These are phyloP conservation scores for Thyatira batis DNA, from an alignment of 2,888 invertebrate species.

Conservation along the genomic window DNA sequence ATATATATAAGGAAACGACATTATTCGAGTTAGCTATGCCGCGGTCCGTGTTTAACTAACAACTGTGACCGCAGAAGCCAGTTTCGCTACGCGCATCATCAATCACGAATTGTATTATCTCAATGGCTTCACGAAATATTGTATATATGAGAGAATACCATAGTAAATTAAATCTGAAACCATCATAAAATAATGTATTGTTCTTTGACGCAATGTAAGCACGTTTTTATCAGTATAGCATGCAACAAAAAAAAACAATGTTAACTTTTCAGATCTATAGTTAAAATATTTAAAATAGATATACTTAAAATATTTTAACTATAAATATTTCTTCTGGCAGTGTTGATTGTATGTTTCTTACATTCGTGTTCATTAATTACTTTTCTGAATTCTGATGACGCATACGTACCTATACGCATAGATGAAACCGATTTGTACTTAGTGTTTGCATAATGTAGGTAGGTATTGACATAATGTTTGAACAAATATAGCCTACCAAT, in stretches of 20 bases:
- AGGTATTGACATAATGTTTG: too few relatives aligned
- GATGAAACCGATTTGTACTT: too few relatives aligned
- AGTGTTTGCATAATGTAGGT: too few relatives aligned
- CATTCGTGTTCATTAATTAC: too few relatives aligned
- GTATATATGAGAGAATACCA: background rate
- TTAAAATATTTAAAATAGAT: background rate
- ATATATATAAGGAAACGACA: constrained; percentile 23
- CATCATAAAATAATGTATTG: background rate
- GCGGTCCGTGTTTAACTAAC: constrained; percentile 25
- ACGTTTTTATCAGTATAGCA: background rate
- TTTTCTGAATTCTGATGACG: too few relatives aligned
- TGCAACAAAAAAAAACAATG: background rate
- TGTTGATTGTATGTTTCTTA: too few relatives aligned
- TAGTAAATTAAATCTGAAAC: background rate
- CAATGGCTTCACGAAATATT: constrained; percentile 10
- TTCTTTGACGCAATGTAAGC: background rate
- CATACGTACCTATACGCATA: too few relatives aligned
- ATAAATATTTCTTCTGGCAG: too few relatives aligned
- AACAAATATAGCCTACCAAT: too few relatives aligned
- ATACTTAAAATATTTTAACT: too few relatives aligned
- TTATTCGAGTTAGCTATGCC: constrained; percentile 17
- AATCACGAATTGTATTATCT: constrained; percentile 25
- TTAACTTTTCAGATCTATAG: background rate
- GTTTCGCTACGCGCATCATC: constrained; percentile 17
- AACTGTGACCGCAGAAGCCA: background rate